phyloP scores from a whole-genome alignment of 1,140 invertebrate species.

The Argopecten irradians region DNA sequence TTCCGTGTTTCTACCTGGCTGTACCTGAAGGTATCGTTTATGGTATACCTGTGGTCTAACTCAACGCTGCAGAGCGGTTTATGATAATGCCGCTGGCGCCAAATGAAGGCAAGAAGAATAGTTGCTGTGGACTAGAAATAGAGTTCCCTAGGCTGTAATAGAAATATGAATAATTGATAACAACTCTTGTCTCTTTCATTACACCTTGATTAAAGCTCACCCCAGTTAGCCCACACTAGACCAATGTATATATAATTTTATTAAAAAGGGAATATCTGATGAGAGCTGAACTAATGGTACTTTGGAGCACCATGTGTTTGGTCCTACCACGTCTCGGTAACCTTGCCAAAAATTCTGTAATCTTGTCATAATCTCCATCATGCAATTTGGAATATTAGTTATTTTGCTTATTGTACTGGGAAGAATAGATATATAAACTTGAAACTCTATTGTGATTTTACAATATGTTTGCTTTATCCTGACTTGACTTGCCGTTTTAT shows the following conservation, averaged over 20 bases:
- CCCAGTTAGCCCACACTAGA: neutral
- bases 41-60: neutral
- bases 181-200: neutral
- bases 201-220: neutral
- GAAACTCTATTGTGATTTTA: too few relatives aligned
- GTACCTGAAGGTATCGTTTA: too few relatives aligned
- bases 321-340: neutral
- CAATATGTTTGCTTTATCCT: too few relatives aligned
- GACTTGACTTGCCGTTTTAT: too few relatives aligned
- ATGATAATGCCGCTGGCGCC: neutral
- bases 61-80: neutral
- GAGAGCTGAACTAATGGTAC: neutral
- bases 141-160: neutral
- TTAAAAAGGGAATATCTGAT: neutral
- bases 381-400: too few relatives aligned
- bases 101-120: neutral
- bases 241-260: neutral
- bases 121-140: neutral
- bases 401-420: too few relatives aligned
- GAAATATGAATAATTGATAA: neutral
- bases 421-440: too few relatives aligned
- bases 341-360: neutral
- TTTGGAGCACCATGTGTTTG: too few relatives aligned
- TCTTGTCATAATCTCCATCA: too few relatives aligned
- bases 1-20: too few relatives aligned